A percentile compares a stretch with the other conserved stretches of the same genome.
phyloP scores from a whole-genome alignment of 2,888 invertebrate genomes.

The Tachina fera region DNA sequence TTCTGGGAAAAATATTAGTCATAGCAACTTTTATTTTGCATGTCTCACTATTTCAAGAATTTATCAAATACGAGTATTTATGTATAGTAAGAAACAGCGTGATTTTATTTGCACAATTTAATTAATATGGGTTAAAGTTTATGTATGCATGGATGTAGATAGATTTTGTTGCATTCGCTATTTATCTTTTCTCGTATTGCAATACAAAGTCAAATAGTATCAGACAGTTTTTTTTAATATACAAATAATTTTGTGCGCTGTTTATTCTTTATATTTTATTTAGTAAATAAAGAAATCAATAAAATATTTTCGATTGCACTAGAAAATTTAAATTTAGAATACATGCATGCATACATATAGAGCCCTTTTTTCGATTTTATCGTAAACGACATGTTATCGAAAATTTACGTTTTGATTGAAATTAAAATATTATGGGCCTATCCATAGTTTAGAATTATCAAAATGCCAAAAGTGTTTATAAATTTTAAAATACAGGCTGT shows the following conservation, averaged over 20 bases:
- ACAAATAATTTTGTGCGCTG: background rate
- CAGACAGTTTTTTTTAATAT: background rate
- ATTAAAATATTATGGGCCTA: too few species aligned
- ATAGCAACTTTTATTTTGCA: constrained; percentile 48
- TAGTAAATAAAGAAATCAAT: background rate
- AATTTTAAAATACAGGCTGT: too few species aligned
- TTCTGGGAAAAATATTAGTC: constrained; percentile 72
- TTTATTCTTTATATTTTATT: background rate
- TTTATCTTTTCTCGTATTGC: background rate
- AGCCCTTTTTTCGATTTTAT: too few species aligned
- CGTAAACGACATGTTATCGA: too few species aligned
- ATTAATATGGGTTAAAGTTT: constrained; percentile 41
- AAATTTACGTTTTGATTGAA: too few species aligned
- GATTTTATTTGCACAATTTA: constrained; percentile 38
- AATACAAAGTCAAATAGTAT: background rate
- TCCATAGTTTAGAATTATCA: too few species aligned
- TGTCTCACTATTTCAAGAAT: constrained; percentile 26
- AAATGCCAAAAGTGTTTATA: too few species aligned
- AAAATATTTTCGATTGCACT: background rate
- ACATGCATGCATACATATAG: too few species aligned
- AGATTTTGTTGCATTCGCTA: background rate
- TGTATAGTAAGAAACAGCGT: constrained; percentile 11
- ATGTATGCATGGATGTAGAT: background rate
- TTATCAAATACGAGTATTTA: constrained; percentile 33
- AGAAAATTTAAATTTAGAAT: too few species aligned